A percentile compares a stretch with the other conserved stretches of the same genome.
Conservation (phyloP, 2,888 invertebrate genomes). For the Agapetus fuscipes region DNA sequence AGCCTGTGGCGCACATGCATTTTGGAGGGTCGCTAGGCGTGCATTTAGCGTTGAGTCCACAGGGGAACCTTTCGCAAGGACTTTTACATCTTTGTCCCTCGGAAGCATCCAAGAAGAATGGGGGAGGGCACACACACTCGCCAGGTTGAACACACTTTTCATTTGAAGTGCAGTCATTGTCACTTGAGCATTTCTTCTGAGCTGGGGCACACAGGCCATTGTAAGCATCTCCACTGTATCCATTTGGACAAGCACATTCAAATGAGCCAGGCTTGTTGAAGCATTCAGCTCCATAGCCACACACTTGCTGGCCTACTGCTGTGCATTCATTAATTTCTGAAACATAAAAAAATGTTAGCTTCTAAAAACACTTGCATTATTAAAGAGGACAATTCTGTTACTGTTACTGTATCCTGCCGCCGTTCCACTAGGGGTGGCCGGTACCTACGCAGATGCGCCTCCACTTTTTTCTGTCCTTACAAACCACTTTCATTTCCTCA, state of each 20-base stretch:
- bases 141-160: constrained; percentile 89
- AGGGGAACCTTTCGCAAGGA: constrained; percentile 83
- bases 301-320: constrained; percentile 64
- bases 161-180: constrained; percentile 75
- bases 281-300: constrained; percentile 83
- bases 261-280: constrained; percentile 69
- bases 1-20: constrained; percentile 81
- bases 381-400: too few species aligned
- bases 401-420: not conserved
- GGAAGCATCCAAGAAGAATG: constrained; percentile 73
- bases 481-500: too few species aligned
- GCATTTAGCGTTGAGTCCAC: constrained; percentile 85
- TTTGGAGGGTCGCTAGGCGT: constrained; percentile 82
- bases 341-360: constrained; percentile 5
- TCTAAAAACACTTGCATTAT: too few species aligned
- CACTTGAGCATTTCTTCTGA: constrained; percentile 71
- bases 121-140: constrained; percentile 84
- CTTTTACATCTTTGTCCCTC: constrained; percentile 84
- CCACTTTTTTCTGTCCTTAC: too few species aligned
- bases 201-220: constrained; percentile 74
- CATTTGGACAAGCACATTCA: constrained; percentile 71
- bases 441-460: too few species aligned
- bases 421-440: too few species aligned
- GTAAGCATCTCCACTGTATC: constrained; percentile 73
- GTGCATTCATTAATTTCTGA: constrained; percentile 74